Percentiles rank a stretch among this genome's conserved stretches.
phyloP scores from a whole-genome alignment of 1,140 invertebrate genomes.

The Rhopalosiphum padi region DNA sequence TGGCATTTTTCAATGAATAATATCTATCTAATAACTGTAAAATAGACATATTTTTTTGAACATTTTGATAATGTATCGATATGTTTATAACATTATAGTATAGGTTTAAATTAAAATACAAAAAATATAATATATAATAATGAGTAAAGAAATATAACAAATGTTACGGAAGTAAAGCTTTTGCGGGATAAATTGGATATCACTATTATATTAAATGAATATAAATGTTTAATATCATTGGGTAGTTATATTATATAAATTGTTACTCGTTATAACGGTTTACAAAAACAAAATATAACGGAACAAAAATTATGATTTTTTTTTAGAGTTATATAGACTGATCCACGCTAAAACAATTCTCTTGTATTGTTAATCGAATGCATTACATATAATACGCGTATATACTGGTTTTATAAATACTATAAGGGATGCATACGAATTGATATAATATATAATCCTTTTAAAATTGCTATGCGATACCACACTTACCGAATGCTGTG shows the following conservation, averaged over 20 bases:
- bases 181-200: background rate
- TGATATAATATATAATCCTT: background rate
- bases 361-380: background rate
- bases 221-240: background rate
- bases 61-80: too few species aligned
- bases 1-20: too few species aligned
- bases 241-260: background rate
- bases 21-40: too few species aligned
- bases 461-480: slow-evolving; percentile 1
- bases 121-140: background rate
- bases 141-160: background rate
- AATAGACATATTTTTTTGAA: too few species aligned
- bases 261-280: too few species aligned
- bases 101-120: background rate
- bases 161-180: background rate
- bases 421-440: slow-evolving; percentile 8
- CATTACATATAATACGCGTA: background rate
- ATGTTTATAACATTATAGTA: too few species aligned
- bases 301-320: background rate
- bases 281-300: background rate
- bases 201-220: background rate
- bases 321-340: background rate
- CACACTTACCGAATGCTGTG: background rate
- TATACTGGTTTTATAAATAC: background rate
- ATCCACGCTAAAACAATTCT: background rate